Percentiles rank a stretch among this genome's conserved stretches.
Conservation (phyloP, 2,888 invertebrate species). For the Hylaea fasciaria region DNA sequence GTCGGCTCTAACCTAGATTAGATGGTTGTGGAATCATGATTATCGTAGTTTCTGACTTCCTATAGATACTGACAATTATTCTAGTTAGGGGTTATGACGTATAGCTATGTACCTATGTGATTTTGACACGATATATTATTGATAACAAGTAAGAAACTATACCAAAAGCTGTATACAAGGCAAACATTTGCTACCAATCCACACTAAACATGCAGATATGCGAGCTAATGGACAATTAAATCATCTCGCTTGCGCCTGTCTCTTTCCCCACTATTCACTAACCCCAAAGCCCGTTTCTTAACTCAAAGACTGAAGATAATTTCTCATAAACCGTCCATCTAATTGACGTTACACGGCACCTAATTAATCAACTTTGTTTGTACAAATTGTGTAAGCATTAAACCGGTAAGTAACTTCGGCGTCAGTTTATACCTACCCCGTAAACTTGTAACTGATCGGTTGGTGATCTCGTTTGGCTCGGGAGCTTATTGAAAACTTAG, state of each 20-base stretch:
- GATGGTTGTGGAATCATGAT: too few relatives aligned
- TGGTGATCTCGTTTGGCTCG: neutral
- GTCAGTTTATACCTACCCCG: slow-evolving; percentile 40
- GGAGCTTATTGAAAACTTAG: slow-evolving; percentile 7
- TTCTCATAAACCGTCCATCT: slow-evolving; percentile 61
- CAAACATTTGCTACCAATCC: too few relatives aligned
- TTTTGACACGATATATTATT: too few relatives aligned
- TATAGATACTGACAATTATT: too few relatives aligned
- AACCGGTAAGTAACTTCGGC: slow-evolving; percentile 42
- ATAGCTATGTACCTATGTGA: too few relatives aligned
- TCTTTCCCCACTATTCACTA: slow-evolving; percentile 43
- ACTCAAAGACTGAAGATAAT: slow-evolving; percentile 51
- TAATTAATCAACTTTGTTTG: slow-evolving; percentile 64
- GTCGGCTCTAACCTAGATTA: too few relatives aligned
- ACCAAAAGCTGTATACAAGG: too few relatives aligned
- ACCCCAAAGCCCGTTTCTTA: slow-evolving; percentile 45
- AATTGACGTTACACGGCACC: slow-evolving; percentile 55
- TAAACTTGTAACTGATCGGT: slow-evolving; percentile 31
- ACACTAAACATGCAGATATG: too few relatives aligned
- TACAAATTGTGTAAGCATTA: slow-evolving; percentile 49
- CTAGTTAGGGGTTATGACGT: too few relatives aligned
- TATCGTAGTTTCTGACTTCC: too few relatives aligned
- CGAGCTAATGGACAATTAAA: too few relatives aligned
- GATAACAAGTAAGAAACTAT: too few relatives aligned
- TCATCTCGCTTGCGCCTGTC: slow-evolving; percentile 1